Evolutionary conservation across 2,888 invertebrate species (phyloP).

Genomic region (Hesperia comma): DNA sequence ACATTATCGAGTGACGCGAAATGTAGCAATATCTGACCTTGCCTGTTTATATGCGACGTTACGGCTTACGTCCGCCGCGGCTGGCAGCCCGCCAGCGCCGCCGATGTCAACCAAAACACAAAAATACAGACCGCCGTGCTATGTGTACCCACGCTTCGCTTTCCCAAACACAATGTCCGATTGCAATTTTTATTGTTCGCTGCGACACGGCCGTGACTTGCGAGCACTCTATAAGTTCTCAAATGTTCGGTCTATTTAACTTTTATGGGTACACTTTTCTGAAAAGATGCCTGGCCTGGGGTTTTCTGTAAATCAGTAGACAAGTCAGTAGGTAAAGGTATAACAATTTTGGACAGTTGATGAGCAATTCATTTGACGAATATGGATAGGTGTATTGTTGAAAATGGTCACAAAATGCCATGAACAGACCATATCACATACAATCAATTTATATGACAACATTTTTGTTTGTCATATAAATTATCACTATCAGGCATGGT

Average conservation of each 20-base stretch:
- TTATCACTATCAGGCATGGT: too few relatives aligned
- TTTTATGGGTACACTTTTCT: not conserved
- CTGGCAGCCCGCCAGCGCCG: conserved; percentile 68
- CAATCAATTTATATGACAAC: too few relatives aligned
- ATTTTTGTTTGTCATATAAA: too few relatives aligned
- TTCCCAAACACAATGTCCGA: conserved; percentile 22
- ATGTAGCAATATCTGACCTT: conserved; percentile 80
- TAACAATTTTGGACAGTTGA: too few relatives aligned
- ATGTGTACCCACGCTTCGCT: conserved; percentile 44
- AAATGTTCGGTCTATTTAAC: not conserved
- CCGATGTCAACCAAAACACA: conserved; percentile 78
- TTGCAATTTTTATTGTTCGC: conserved; percentile 9
- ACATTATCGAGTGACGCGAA: conserved; percentile 47
- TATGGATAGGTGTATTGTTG: too few relatives aligned
- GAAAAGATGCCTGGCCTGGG: not conserved
- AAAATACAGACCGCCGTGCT: conserved; percentile 64
- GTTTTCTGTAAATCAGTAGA: not conserved
- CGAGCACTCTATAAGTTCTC: conserved; percentile 18
- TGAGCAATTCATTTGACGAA: too few relatives aligned
- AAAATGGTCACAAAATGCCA: too few relatives aligned
- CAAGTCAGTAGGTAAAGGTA: too few relatives aligned
- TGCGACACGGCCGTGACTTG: conserved; percentile 20
- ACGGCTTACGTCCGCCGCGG: conserved; percentile 53
- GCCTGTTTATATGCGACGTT: conserved; percentile 73
- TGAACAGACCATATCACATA: too few relatives aligned